phyloP scores from a whole-genome alignment of 2,113 vertebrate genomes.

The Pluvialis apricaria region DNA sequence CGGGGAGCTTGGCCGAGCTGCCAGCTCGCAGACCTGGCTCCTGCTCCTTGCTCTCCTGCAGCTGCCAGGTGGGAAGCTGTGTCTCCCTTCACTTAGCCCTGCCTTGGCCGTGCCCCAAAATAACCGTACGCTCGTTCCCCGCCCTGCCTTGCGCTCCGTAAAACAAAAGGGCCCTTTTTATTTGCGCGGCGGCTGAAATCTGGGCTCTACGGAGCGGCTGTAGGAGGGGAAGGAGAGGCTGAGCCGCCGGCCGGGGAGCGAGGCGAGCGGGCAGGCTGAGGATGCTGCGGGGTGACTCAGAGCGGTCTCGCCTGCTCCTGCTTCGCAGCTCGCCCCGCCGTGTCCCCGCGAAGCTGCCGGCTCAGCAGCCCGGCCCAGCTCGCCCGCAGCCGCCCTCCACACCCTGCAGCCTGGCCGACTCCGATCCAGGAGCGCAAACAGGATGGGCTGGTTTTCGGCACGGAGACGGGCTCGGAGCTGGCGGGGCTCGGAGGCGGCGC shows the following conservation, averaged over 20 bases:
- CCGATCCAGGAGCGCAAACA: accelerated
- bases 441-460: neutral
- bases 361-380: neutral
- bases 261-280: too few relatives aligned
- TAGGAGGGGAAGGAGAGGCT: neutral
- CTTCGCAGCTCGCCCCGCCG: accelerated
- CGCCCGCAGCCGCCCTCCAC: neutral
- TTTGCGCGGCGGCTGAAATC: neutral
- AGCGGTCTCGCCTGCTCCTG: accelerated
- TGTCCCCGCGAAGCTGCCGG: neutral
- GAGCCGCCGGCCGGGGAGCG: too few relatives aligned
- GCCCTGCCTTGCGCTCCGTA: neutral
- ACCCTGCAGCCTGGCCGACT: neutral
- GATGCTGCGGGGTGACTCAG: neutral
- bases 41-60: neutral
- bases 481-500: neutral
- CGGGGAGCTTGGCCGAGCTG: accelerated
- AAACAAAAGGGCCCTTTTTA: neutral
- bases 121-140: accelerated
- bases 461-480: accelerated
- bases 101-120: neutral
- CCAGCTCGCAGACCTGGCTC: accelerated
- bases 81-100: neutral
- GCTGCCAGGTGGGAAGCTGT: neutral
- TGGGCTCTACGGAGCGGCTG: accelerated